These are phyloP conservation scores for Stichodactyla helianthus DNA, from an alignment of 64 coral and sea anemone species.

Conservation along the genomic window DNA sequence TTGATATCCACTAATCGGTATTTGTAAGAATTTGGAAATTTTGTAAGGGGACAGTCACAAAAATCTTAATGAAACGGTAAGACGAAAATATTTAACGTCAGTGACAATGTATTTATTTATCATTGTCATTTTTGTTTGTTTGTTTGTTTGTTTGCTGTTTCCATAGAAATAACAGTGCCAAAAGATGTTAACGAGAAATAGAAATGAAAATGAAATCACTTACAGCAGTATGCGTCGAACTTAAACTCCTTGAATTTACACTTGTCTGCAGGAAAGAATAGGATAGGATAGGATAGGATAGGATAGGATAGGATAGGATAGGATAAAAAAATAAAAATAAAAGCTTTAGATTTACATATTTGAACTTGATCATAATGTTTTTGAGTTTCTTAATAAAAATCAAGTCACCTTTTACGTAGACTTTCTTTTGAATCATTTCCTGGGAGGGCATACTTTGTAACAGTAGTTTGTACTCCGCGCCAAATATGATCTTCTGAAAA, in stretches of 20 bases:
- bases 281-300: too few species aligned
- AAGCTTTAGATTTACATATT: too few species aligned
- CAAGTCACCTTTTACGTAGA: background rate
- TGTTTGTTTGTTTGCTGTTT: too few species aligned
- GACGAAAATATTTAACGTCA: too few species aligned
- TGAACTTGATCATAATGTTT: too few species aligned
- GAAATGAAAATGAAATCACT: background rate
- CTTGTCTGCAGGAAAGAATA: background rate
- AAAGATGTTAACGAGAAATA: background rate
- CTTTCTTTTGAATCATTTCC: background rate
- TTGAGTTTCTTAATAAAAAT: background rate
- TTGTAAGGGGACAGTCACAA: too few species aligned
- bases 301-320: too few species aligned
- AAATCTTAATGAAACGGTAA: too few species aligned
- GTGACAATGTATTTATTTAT: too few species aligned
- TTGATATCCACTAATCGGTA: too few species aligned
- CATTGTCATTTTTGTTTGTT: background rate
- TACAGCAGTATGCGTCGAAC: background rate
- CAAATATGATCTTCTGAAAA: background rate
- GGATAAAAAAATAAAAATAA: too few species aligned
- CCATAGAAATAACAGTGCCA: background rate
- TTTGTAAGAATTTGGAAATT: too few species aligned
- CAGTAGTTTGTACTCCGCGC: background rate
- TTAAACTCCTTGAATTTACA: slow-evolving; percentile 3
- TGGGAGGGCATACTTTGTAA: slow-evolving; percentile 1